Evolutionary conservation across 2,113 vertebrate species (phyloP).

Genomic region (Alectura lathami): DNA sequence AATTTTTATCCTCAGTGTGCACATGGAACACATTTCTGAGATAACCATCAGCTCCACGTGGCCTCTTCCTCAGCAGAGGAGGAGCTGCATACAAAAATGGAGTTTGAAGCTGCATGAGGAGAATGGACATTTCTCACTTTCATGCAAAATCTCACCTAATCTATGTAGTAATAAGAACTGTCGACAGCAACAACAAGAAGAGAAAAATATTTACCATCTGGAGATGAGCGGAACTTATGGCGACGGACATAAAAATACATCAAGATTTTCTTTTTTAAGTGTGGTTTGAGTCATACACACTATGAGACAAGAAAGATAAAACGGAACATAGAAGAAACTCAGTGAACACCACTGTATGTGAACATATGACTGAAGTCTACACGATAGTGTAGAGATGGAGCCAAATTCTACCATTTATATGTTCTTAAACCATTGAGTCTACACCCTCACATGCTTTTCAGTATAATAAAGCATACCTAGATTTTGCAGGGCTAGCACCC

Average conservation of each 20-base stretch:
- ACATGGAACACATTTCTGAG: accelerated
- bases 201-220: background rate
- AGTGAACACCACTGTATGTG: background rate
- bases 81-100: background rate
- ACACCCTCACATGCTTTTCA: background rate
- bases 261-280: background rate
- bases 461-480: background rate
- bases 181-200: background rate
- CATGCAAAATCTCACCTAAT: background rate
- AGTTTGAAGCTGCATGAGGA: background rate
- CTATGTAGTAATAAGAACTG: background rate
- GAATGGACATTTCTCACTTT: background rate
- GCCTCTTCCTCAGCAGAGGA: background rate
- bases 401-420: background rate
- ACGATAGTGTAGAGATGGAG: background rate
- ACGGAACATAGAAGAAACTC: background rate
- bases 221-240: background rate
- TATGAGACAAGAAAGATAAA: background rate
- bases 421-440: background rate
- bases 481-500: background rate
- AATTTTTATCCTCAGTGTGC: background rate
- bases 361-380: background rate
- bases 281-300: background rate
- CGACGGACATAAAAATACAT: background rate
- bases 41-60: background rate